A percentile compares a stretch with the other conserved stretches of the same genome.
Conservation (phyloP, 2,888 invertebrate genomes). For the Lissonota sp. region DNA sequence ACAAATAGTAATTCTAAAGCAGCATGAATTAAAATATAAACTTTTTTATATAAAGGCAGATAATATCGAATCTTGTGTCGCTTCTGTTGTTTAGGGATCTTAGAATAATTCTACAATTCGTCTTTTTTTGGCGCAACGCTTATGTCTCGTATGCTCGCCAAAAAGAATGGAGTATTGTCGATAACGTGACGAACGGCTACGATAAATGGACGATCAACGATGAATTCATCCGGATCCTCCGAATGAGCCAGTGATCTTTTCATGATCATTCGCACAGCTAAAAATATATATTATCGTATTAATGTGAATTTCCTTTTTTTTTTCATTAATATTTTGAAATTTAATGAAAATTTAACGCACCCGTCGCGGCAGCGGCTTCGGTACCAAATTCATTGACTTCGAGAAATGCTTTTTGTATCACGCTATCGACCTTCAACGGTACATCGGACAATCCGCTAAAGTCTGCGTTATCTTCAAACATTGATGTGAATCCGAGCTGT, state of each 20-base stretch:
- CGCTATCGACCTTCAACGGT: conserved; percentile 82
- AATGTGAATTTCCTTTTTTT: not conserved
- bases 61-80: no score
- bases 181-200: conserved; percentile 78
- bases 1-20: no score
- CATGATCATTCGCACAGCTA: conserved; percentile 74
- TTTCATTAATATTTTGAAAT: not conserved
- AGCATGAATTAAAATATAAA: no score
- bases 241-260: conserved; percentile 69
- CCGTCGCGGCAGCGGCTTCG: conserved; percentile 86
- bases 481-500: conserved; percentile 82
- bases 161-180: conserved; percentile 76
- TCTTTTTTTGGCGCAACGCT: conserved; percentile 69
- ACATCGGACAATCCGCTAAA: conserved; percentile 81
- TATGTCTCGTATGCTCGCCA: conserved; percentile 77
- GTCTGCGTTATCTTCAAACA: conserved; percentile 83
- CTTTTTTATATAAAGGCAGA: no score
- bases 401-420: conserved; percentile 85
- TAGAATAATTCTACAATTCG: conserved; percentile 72
- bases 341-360: conserved; percentile 74
- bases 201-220: conserved; percentile 83
- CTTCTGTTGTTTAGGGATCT: no score
- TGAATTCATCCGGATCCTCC: conserved; percentile 73
- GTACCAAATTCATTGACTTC: conserved; percentile 86
- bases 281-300: conserved; percentile 30